Conservation (phyloP, 1,140 invertebrate species). For the Cephus cinctus region DNA sequence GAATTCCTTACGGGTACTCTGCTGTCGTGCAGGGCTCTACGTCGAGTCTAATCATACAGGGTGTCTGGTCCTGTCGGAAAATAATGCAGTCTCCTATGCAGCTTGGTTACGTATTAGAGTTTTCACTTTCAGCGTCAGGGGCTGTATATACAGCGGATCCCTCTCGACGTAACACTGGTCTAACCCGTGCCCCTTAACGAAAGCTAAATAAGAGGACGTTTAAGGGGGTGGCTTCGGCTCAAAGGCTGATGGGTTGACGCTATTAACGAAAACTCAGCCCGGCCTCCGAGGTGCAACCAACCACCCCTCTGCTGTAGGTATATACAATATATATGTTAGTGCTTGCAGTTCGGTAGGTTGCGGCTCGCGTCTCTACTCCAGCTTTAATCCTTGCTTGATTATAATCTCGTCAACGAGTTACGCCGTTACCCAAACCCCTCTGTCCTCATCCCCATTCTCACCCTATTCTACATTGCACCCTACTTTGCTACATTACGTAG, state of each 20-base stretch:
- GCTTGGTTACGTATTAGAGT: too few relatives aligned
- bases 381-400: conserved; percentile 54
- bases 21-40: too few relatives aligned
- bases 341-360: conserved; percentile 25
- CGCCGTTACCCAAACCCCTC: conserved; percentile 29
- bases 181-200: too few relatives aligned
- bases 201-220: conserved; percentile 49
- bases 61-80: too few relatives aligned
- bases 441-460: conserved; percentile 5
- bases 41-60: too few relatives aligned
- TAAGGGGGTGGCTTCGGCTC: conserved; percentile 35
- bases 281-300: conserved; percentile 21
- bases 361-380: conserved; percentile 20
- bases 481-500: conserved; percentile 2
- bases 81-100: too few relatives aligned
- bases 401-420: conserved; percentile 57
- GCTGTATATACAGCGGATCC: too few relatives aligned
- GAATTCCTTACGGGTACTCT: too few relatives aligned
- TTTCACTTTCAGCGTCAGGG: too few relatives aligned
- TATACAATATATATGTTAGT: too few relatives aligned
- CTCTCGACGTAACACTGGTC: too few relatives aligned
- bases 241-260: conserved; percentile 46
- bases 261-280: conserved; percentile 36
- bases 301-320: too few relatives aligned
- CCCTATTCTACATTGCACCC: conserved; percentile 3